Conservation (phyloP, 2,113 vertebrate genomes). For the Aldabrachelys gigantea region DNA sequence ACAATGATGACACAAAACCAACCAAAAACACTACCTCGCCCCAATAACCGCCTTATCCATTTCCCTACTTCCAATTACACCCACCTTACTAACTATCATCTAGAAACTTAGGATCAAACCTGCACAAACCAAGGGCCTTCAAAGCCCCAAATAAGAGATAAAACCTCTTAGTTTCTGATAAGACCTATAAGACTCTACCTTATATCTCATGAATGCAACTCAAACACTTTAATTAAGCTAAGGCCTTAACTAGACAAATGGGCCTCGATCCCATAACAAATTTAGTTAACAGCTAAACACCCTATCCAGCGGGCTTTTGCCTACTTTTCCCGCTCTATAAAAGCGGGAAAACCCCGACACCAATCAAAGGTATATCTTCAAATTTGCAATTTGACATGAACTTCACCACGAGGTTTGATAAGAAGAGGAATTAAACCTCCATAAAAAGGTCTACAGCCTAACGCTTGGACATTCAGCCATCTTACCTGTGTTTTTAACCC, state of each 20-base stretch:
- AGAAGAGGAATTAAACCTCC: constrained; percentile 48
- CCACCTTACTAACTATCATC: accelerated
- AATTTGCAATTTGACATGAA: constrained; percentile 60
- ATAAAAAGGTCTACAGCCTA: constrained; percentile 53
- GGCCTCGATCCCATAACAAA: neutral
- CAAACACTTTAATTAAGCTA: neutral
- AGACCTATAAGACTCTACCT: neutral
- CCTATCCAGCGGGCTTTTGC: no score
- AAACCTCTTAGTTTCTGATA: neutral
- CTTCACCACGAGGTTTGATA: neutral
- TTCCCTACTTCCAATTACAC: accelerated
- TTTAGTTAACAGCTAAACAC: no score
- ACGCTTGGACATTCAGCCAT: constrained; percentile 51
- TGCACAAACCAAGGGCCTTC: neutral
- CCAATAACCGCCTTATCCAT: accelerated
- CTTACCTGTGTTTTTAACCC: neutral
- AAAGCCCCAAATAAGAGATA: neutral
- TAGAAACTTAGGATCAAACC: neutral
- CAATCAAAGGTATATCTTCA: no score
- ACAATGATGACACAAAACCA: neutral
- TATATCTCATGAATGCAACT: no score
- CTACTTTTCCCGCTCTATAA: no score
- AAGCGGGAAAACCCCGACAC: no score
- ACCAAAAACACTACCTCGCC: accelerated
- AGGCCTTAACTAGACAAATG: neutral